These are phyloP conservation scores for Puma concolor DNA, from an alignment of 2,113 vertebrate genomes.

Conservation along the genomic window DNA sequence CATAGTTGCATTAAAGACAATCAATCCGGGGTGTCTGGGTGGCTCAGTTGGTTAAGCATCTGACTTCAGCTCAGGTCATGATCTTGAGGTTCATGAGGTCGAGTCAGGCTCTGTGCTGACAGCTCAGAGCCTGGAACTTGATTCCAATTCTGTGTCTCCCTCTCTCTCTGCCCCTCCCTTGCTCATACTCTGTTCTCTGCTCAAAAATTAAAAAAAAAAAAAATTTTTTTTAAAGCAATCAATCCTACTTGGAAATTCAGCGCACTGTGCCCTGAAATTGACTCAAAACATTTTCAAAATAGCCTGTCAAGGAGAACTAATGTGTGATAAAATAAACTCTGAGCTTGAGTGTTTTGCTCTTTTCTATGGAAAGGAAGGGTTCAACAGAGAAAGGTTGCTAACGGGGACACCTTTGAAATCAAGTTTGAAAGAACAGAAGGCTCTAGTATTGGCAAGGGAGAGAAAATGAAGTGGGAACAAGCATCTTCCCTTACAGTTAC, in stretches of 20 bases:
- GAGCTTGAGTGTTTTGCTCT: not conserved
- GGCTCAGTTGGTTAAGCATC: too few species aligned
- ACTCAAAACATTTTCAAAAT: not conserved
- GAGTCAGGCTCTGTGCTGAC: too few species aligned
- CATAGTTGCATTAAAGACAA: not conserved
- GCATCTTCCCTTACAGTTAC: not conserved
- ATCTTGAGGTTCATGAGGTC: too few species aligned
- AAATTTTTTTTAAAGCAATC: not conserved
- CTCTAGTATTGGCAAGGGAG: not conserved
- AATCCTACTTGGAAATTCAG: not conserved
- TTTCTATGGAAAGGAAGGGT: not conserved
- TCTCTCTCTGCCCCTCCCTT: too few species aligned
- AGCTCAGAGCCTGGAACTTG: too few species aligned
- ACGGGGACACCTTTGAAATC: not conserved
- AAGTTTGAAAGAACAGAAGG: not conserved
- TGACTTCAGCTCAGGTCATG: too few species aligned
- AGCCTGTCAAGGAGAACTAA: not conserved
- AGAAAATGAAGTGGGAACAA: conserved; percentile 10
- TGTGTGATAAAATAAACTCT: not conserved
- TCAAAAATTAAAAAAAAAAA: too few species aligned
- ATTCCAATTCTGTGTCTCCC: too few species aligned
- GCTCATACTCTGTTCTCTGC: too few species aligned
- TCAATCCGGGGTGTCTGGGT: too few species aligned
- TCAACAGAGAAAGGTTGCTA: not conserved
- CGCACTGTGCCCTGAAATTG: not conserved